Percentiles rank a stretch among this genome's conserved stretches.
Evolutionary conservation across 2,113 vertebrate species (phyloP).

Genomic region (Forbesichthys papilliferus): DNA sequence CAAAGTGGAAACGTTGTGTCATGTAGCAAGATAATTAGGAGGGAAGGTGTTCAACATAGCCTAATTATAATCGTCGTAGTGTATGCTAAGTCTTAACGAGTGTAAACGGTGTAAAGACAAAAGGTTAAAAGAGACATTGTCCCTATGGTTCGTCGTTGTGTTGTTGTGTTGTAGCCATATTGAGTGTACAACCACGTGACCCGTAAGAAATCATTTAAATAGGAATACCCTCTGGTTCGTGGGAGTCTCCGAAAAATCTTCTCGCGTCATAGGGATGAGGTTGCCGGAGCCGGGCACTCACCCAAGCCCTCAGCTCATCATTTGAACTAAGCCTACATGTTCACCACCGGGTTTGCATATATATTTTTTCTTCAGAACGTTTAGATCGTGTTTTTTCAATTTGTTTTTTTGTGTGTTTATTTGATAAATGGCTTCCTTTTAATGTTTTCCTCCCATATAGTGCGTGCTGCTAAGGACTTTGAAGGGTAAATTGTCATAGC

Average conservation of each 20-base stretch:
- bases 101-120: too few relatives aligned
- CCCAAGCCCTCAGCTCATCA: conserved; percentile 12
- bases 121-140: background rate
- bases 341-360: conserved; percentile 53
- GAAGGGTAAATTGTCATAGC: conserved; percentile 32
- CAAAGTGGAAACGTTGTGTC: too few relatives aligned
- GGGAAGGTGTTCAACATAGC: too few relatives aligned
- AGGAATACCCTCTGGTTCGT: conserved; percentile 43
- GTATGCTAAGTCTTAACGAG: too few relatives aligned
- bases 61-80: too few relatives aligned
- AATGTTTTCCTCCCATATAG: too few relatives aligned
- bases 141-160: background rate
- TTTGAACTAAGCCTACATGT: background rate
- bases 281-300: conserved; percentile 50
- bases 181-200: background rate
- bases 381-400: background rate
- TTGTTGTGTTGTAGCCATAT: background rate
- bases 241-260: conserved; percentile 57
- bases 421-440: too few relatives aligned
- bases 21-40: too few relatives aligned
- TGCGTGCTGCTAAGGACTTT: conserved; percentile 14
- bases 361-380: background rate
- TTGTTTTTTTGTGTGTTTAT: background rate
- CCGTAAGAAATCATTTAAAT: conserved; percentile 34
- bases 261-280: conserved; percentile 63